Evolutionary conservation across 2,113 vertebrate genomes (phyloP).

Genomic region (Myotis davidii): DNA sequence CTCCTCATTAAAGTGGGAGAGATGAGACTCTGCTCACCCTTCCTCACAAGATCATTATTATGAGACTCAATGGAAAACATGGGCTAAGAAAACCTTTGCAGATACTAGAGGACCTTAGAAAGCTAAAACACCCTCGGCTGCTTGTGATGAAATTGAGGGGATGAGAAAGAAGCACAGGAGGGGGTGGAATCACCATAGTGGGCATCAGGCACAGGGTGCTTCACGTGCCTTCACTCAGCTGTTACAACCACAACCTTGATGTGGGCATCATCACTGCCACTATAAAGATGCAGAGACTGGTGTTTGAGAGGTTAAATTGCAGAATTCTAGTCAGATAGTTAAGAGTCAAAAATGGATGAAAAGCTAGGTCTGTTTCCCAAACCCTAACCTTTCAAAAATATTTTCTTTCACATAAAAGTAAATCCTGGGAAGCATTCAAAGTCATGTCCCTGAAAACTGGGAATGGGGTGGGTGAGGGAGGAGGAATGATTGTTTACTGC

Average conservation of each 20-base stretch:
- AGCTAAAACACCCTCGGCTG: background rate
- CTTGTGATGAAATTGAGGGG: background rate
- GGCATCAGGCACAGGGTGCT: too few species aligned
- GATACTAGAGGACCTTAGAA: background rate
- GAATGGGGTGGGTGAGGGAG: background rate
- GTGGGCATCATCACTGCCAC: background rate
- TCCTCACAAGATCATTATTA: background rate
- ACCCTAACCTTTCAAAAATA: background rate
- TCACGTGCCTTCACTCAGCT: background rate
- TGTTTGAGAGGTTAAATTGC: background rate
- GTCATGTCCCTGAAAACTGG: background rate
- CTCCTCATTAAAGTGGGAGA: background rate
- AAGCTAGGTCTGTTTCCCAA: background rate
- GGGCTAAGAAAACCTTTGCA: background rate
- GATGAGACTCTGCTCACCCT: background rate
- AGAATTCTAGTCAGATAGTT: background rate
- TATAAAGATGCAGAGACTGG: background rate
- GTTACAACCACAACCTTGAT: background rate
- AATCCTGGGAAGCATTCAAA: slow-evolving; percentile 35
- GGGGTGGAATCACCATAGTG: background rate
- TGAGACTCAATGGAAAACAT: background rate
- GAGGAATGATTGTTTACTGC: background rate
- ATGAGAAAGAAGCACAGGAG: background rate
- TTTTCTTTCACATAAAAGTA: slow-evolving; percentile 34
- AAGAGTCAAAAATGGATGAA: background rate